Conservation (phyloP, 1,140 invertebrate species). For the Drosophila prosaltans region DNA sequence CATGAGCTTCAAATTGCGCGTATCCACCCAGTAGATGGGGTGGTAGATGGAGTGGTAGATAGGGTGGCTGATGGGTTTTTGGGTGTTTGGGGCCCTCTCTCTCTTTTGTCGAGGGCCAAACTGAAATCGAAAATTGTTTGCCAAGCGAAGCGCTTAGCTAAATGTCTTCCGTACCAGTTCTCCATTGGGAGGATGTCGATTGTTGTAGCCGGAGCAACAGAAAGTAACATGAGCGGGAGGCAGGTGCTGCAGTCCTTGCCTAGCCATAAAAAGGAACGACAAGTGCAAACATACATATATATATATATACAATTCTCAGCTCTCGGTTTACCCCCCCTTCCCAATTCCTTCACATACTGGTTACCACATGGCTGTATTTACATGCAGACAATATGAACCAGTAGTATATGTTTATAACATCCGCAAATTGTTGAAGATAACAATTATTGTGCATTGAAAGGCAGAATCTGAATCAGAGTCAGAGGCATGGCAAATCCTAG, state of each 20-base stretch:
- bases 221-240: neutral
- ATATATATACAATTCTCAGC: conserved; percentile 20
- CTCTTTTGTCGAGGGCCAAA: conserved; percentile 22
- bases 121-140: conserved; percentile 79
- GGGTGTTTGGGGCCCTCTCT: neutral
- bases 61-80: neutral
- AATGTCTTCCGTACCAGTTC: conserved; percentile 78
- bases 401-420: conserved; percentile 80
- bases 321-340: conserved; percentile 1
- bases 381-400: conserved; percentile 79
- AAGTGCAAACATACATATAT: conserved; percentile 57
- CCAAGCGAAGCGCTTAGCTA: conserved; percentile 78
- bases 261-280: conserved; percentile 74
- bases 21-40: conserved; percentile 37
- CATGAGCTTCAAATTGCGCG: conserved; percentile 70
- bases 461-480: conserved; percentile 33
- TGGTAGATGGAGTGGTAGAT: conserved; percentile 17
- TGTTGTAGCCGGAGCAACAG: conserved; percentile 31
- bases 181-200: conserved; percentile 67
- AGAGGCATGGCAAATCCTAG: conserved; percentile 10
- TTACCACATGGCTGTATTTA: conserved; percentile 71
- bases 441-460: conserved; percentile 81
- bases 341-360: conserved; percentile 29
- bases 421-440: conserved; percentile 81
- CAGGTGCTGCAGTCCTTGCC: conserved; percentile 48